These are phyloP conservation scores for Muscicapa comitata DNA, from an alignment of 2,797 vertebrate species.

Conservation along the genomic window DNA sequence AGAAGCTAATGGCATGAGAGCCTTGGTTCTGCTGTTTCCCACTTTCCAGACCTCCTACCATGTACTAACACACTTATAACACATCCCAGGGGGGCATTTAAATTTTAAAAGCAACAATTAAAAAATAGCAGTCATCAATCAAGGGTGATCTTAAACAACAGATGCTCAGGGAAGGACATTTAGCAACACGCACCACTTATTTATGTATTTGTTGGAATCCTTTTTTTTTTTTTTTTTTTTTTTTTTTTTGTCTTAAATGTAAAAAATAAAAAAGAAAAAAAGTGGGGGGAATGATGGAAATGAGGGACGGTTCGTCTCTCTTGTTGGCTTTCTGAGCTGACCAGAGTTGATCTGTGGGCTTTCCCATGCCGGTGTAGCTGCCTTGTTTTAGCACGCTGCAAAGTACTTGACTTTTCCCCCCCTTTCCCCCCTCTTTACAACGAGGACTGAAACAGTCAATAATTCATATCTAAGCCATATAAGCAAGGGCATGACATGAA, in stretches of 20 bases:
- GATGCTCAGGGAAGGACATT: slow-evolving; percentile 73
- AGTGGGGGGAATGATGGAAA: not conserved
- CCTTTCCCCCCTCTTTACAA: slow-evolving; percentile 29
- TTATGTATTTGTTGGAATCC: slow-evolving; percentile 62
- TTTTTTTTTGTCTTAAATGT: not conserved
- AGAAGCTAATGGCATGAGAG: slow-evolving; percentile 56
- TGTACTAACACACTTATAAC: slow-evolving; percentile 75
- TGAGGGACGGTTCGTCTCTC: not conserved
- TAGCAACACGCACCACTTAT: slow-evolving; percentile 64
- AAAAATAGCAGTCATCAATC: slow-evolving; percentile 79
- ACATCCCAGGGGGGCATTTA: slow-evolving; percentile 78
- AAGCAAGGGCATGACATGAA: slow-evolving; percentile 79
- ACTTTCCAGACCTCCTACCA: slow-evolving; percentile 71
- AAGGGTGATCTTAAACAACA: slow-evolving; percentile 78
- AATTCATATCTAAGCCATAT: slow-evolving; percentile 77
- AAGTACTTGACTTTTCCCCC: slow-evolving; percentile 48
- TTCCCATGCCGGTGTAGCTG: not conserved
- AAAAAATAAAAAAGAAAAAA: not conserved
- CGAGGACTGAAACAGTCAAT: slow-evolving; percentile 73
- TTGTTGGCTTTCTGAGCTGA: not conserved
- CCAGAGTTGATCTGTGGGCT: not conserved
- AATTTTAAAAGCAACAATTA: slow-evolving; percentile 83
- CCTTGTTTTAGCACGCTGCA: not conserved
- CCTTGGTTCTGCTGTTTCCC: slow-evolving; percentile 64
- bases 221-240: not conserved